phyloP scores from a whole-genome alignment of 2,888 invertebrate genomes.

The Pyralis farinalis region DNA sequence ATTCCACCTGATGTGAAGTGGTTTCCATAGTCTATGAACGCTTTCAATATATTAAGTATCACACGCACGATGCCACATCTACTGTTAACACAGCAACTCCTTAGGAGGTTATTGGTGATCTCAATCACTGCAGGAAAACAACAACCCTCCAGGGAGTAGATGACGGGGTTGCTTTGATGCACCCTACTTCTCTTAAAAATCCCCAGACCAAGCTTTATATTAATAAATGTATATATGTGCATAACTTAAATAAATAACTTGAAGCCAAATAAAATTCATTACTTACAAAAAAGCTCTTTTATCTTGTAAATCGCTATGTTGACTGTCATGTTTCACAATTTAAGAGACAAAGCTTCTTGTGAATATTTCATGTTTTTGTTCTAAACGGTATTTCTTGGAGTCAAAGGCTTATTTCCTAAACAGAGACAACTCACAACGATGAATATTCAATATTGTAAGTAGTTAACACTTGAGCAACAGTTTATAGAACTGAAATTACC shows the following conservation, averaged over 20 bases:
- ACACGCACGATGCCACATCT: no score
- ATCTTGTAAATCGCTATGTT: conserved; percentile 62
- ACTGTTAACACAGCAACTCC: no score
- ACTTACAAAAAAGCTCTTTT: conserved; percentile 33
- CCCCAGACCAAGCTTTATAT: no score
- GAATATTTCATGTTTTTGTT: conserved; percentile 67
- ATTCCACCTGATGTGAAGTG: no score
- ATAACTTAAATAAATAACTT: neutral
- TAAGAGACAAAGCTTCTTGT: conserved; percentile 53
- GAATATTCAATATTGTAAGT: conserved; percentile 52
- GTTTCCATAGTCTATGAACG: no score
- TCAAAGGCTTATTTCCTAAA: conserved; percentile 53
- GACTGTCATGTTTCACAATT: conserved; percentile 59
- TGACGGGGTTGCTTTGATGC: no score
- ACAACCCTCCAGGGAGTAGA: no score
- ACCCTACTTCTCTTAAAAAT: no score
- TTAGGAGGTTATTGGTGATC: no score
- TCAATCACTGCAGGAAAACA: no score
- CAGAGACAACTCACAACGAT: conserved; percentile 41
- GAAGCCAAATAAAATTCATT: neutral
- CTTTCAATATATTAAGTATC: no score
- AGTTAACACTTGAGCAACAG: conserved; percentile 24
- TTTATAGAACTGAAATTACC: conserved; percentile 22
- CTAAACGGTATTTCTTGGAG: conserved; percentile 45
- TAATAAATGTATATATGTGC: no score